These are phyloP conservation scores for Pelobates cultripes DNA, from an alignment of 2,797 vertebrate genomes.

Conservation along the genomic window DNA sequence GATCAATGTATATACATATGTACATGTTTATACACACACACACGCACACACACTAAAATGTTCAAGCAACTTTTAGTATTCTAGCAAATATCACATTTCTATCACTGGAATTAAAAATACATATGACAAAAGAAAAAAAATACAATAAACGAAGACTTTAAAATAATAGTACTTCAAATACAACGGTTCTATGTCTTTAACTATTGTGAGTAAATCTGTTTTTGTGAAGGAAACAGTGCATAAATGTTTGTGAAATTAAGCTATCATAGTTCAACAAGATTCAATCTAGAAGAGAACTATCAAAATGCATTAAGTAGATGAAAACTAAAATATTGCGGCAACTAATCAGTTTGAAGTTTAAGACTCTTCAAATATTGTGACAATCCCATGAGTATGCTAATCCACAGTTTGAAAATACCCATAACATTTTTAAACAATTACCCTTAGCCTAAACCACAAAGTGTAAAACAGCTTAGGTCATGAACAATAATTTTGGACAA, in stretches of 20 bases:
- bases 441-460: conserved; percentile 20
- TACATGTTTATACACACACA: no score
- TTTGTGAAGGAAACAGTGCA: conserved; percentile 9
- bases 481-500: conserved; percentile 22
- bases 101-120: no score
- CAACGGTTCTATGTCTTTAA: background rate
- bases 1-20: no score
- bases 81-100: no score
- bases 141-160: no score
- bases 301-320: conserved; percentile 17
- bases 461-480: conserved; percentile 5
- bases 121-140: no score
- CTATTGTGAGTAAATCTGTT: conserved; percentile 2
- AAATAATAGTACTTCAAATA: no score
- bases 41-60: no score
- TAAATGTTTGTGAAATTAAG: conserved; percentile 29
- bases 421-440: conserved; percentile 20
- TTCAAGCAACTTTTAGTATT: no score
- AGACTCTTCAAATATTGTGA: conserved; percentile 42
- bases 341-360: conserved; percentile 37
- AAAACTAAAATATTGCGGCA: conserved; percentile 26
- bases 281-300: conserved; percentile 24
- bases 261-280: conserved; percentile 31
- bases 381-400: conserved; percentile 37
- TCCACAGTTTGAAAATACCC: conserved; percentile 24